A percentile compares a stretch with the other conserved stretches of the same genome.
Evolutionary conservation across 2,888 invertebrate species (phyloP).

Genomic region (Aphidoletes aphidimyza): DNA sequence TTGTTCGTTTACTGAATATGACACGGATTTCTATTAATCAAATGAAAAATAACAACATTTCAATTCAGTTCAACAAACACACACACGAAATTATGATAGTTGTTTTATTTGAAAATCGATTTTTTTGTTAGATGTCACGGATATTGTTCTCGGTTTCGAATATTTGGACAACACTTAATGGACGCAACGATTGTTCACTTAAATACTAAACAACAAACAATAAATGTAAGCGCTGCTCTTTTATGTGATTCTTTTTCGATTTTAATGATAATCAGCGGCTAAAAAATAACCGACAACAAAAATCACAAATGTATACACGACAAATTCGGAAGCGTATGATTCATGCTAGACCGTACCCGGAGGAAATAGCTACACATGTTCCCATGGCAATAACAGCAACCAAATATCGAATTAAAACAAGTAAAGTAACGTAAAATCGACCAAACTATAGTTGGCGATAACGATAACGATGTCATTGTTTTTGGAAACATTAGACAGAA

Average conservation of each 20-base stretch:
- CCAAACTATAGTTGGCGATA: conserved; percentile 35
- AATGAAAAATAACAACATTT: background rate
- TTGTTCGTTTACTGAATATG: background rate
- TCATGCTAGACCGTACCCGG: too few relatives aligned
- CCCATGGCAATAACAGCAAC: background rate
- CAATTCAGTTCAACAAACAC: background rate
- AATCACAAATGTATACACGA: too few relatives aligned
- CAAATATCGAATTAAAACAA: too few relatives aligned
- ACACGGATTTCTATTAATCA: background rate
- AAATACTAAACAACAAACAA: background rate
- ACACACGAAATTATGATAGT: background rate
- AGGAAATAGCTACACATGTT: background rate
- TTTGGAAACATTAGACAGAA: background rate
- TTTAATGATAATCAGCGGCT: too few relatives aligned
- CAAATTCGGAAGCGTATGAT: too few relatives aligned
- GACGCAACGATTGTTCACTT: too few relatives aligned
- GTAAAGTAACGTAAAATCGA: background rate
- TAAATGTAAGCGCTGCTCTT: background rate
- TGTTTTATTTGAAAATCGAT: conserved; percentile 29
- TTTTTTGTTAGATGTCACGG: background rate
- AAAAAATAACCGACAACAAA: too few relatives aligned
- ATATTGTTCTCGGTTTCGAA: background rate
- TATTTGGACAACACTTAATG: too few relatives aligned
- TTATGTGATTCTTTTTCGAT: too few relatives aligned
- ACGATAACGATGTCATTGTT: conserved; percentile 36